Evolutionary conservation across 1,140 invertebrate species (phyloP).

Genomic region (Drosophila teissieri): DNA sequence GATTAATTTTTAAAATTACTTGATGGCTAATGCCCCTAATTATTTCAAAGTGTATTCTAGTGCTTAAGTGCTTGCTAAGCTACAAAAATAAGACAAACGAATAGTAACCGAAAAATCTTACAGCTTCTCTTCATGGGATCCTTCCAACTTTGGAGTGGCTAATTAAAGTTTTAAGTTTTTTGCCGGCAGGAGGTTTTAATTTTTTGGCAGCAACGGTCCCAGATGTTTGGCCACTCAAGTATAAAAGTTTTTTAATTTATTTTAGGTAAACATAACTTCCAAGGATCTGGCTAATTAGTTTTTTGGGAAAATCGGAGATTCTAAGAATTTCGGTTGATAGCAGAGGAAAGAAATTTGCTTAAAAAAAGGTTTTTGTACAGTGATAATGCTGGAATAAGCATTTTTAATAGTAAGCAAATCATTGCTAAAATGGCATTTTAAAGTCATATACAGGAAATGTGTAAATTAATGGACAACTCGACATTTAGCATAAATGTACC

Average conservation of each 20-base stretch:
- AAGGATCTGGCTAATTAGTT: constrained; percentile 51
- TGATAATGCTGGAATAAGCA: too few relatives aligned
- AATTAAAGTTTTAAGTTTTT: constrained; percentile 78
- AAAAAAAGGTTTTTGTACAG: neutral
- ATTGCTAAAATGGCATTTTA: neutral
- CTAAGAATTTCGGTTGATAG: neutral
- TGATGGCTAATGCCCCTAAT: constrained; percentile 69
- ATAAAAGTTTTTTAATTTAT: constrained; percentile 37
- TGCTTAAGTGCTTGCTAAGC: constrained; percentile 10
- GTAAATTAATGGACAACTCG: constrained; percentile 55
- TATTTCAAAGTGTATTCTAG: constrained; percentile 65
- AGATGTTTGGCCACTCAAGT: constrained; percentile 41
- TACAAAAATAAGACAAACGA: neutral
- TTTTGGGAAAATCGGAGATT: neutral
- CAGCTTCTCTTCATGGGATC: neutral
- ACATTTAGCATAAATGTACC: constrained; percentile 53
- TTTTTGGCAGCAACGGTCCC: constrained; percentile 37
- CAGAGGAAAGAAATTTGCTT: neutral
- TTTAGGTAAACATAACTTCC: constrained; percentile 23
- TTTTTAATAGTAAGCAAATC: neutral
- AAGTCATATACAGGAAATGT: constrained; percentile 41
- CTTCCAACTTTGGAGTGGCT: constrained; percentile 42
- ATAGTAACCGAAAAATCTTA: constrained; percentile 1
- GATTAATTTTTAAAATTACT: constrained; percentile 77
- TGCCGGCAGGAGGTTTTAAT: constrained; percentile 21